A percentile compares a stretch with the other conserved stretches of the same genome.
Conservation (phyloP, 2,888 invertebrate species). For the Dryobota labecula region DNA sequence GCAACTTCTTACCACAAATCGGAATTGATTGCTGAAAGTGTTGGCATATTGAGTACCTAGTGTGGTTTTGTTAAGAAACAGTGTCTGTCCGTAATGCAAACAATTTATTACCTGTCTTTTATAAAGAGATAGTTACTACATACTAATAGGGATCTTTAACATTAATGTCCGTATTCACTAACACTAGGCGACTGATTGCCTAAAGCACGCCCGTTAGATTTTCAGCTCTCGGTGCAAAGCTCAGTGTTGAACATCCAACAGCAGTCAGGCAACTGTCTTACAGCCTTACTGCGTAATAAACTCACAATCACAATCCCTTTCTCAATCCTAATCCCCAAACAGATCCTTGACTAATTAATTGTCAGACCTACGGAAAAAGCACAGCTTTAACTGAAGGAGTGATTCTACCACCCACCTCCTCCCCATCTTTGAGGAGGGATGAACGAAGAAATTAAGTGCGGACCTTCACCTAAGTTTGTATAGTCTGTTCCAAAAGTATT, state of each 20-base stretch:
- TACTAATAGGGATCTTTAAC: background rate
- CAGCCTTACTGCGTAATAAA: background rate
- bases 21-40: constrained; percentile 33
- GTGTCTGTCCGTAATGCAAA: background rate
- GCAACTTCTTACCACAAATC: constrained; percentile 13
- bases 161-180: background rate
- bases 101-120: background rate
- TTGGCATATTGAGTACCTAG: background rate
- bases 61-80: constrained; percentile 25
- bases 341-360: background rate
- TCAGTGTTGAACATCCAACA: background rate
- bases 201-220: background rate
- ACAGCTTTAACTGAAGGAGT: background rate
- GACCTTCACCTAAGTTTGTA: background rate
- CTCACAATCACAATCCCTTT: background rate
- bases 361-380: background rate
- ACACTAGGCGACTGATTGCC: background rate
- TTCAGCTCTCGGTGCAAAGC: background rate
- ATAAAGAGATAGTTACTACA: background rate
- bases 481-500: background rate
- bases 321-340: background rate
- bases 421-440: no score
- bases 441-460: background rate
- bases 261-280: no score
- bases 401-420: background rate